phyloP scores from a whole-genome alignment of 2,888 invertebrate species.

The Hesperia comma region DNA sequence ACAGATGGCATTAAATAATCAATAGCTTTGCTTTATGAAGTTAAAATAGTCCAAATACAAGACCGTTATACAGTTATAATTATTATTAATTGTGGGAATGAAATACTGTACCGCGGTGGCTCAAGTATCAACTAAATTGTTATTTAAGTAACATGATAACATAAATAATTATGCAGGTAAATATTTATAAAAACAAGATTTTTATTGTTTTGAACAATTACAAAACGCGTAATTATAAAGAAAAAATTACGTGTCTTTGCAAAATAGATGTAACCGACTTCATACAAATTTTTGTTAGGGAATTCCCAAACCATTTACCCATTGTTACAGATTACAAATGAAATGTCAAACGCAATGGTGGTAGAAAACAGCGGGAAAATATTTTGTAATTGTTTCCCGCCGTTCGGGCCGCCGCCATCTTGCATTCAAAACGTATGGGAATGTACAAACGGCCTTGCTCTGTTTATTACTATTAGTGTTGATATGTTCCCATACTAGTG shows the following conservation, averaged over 20 bases:
- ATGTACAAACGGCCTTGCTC: constrained; percentile 40
- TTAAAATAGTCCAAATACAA: no score
- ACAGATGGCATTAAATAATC: constrained; percentile 60
- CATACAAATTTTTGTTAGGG: neutral
- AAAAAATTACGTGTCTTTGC: no score
- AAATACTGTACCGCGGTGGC: no score
- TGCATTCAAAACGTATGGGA: constrained; percentile 40
- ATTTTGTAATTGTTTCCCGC: constrained; percentile 39
- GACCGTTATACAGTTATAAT: no score
- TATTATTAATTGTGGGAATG: no score
- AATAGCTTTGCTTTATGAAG: neutral
- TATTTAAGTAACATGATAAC: no score
- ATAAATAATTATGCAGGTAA: no score
- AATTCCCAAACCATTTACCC: constrained; percentile 11
- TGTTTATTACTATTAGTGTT: neutral
- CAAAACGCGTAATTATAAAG: no score
- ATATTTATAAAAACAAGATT: no score
- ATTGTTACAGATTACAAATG: constrained; percentile 21
- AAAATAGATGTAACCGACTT: constrained; percentile 6
- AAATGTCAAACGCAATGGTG: constrained; percentile 11
- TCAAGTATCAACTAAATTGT: no score
- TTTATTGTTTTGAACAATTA: no score
- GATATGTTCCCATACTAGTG: no score
- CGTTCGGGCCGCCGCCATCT: constrained; percentile 39
- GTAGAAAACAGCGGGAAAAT: constrained; percentile 42